Evolutionary conservation across 2,113 vertebrate species (phyloP).

Genomic region (Alaudala cheleensis): DNA sequence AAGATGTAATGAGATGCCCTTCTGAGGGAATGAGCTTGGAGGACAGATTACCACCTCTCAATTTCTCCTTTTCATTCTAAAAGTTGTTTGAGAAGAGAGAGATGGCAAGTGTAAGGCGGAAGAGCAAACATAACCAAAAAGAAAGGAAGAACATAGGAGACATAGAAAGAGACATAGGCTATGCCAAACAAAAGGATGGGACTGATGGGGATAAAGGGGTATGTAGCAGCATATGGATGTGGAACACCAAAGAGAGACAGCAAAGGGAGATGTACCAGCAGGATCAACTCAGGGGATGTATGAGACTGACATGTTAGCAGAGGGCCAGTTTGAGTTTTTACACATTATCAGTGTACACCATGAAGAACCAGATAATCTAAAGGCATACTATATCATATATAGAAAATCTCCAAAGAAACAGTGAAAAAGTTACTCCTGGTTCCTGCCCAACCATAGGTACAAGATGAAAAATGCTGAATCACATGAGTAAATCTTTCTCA

Average conservation of each 20-base stretch:
- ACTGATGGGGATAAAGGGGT: not conserved
- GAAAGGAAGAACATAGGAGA: not conserved
- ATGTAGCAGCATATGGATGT: not conserved
- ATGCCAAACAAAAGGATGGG: not conserved
- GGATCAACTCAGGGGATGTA: not conserved
- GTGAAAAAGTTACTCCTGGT: not conserved
- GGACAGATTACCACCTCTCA: not conserved
- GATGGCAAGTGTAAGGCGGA: not conserved
- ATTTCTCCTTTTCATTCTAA: not conserved
- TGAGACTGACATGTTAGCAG: not conserved
- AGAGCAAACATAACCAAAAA: not conserved
- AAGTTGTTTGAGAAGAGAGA: not conserved
- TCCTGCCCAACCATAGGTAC: not conserved
- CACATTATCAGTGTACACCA: not conserved
- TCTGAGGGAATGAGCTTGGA: not conserved
- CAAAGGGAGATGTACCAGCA: not conserved
- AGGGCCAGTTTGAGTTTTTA: not conserved
- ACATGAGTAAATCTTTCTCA: not conserved
- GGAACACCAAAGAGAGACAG: not conserved
- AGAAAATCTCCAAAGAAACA: not conserved
- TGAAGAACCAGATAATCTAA: not conserved
- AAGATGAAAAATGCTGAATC: slow-evolving; percentile 21
- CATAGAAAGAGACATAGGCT: not conserved
- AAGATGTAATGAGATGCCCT: not conserved
- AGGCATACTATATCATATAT: not conserved